Conservation (phyloP, 2,113 vertebrate genomes). For the Mobula hypostoma region DNA sequence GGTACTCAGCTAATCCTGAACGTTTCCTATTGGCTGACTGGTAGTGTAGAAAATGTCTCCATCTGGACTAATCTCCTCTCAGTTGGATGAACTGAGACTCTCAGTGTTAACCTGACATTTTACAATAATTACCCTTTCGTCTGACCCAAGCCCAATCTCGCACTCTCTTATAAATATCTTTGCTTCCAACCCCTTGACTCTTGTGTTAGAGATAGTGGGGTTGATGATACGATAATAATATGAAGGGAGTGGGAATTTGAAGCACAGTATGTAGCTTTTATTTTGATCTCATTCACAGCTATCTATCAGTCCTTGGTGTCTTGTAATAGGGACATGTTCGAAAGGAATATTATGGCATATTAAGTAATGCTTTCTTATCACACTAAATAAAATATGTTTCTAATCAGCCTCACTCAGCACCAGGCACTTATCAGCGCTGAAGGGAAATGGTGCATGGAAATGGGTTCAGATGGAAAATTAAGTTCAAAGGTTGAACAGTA, state of each 20-base stretch:
- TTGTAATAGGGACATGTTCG: slow-evolving; percentile 12
- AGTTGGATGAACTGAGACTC: slow-evolving; percentile 78
- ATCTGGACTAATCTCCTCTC: slow-evolving; percentile 84
- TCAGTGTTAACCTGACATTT: slow-evolving; percentile 89
- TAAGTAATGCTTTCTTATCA: slow-evolving; percentile 46
- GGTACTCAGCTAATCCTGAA: slow-evolving; percentile 82
- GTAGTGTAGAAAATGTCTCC: slow-evolving; percentile 83
- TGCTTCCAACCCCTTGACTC: slow-evolving; percentile 70
- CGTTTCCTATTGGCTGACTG: slow-evolving; percentile 71
- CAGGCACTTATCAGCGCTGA: slow-evolving; percentile 61
- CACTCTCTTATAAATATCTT: slow-evolving; percentile 75
- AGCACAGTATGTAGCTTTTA: background rate
- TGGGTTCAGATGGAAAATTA: slow-evolving; percentile 76
- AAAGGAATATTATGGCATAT: slow-evolving; percentile 46
- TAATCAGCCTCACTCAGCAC: slow-evolving; percentile 52
- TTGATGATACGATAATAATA: slow-evolving; percentile 37
- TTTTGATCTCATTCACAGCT: background rate
- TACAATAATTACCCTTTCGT: slow-evolving; percentile 87
- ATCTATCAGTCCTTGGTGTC: slow-evolving; percentile 34
- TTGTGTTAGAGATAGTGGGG: slow-evolving; percentile 64
- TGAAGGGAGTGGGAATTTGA: slow-evolving; percentile 35
- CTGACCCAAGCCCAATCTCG: slow-evolving; percentile 70
- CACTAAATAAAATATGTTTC: slow-evolving; percentile 62
- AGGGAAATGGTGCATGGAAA: slow-evolving; percentile 72
- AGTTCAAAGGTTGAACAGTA: slow-evolving; percentile 71